Percentiles rank a stretch among this genome's conserved stretches.
These are phyloP conservation scores for Progne subis DNA, from an alignment of 2,113 vertebrate species.

Conservation along the genomic window DNA sequence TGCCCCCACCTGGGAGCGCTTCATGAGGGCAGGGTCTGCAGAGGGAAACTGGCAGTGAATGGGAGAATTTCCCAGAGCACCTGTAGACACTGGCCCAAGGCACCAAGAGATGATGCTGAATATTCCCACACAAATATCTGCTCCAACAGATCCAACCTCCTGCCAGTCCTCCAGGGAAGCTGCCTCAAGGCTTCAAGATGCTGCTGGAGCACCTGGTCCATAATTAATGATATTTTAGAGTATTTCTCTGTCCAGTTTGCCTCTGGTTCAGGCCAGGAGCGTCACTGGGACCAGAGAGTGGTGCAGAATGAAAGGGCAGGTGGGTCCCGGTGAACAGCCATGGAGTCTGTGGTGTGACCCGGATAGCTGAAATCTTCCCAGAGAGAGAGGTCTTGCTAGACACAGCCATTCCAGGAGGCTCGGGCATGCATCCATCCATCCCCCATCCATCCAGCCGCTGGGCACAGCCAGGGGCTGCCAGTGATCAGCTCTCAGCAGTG, in stretches of 20 bases:
- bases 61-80: fast-evolving
- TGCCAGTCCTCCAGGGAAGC: not conserved
- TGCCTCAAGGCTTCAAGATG: not conserved
- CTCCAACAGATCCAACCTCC: not conserved
- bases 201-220: not conserved
- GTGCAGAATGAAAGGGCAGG: not conserved
- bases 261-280: not conserved
- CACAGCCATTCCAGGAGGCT: too few relatives aligned
- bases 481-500: too few relatives aligned
- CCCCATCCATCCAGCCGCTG: too few relatives aligned
- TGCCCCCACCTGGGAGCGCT: not conserved
- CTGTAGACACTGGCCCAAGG: not conserved
- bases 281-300: not conserved
- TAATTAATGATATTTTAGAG: not conserved
- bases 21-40: not conserved
- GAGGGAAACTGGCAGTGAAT: not conserved
- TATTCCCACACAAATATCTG: not conserved
- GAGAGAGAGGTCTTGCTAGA: too few relatives aligned
- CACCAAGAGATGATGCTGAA: fast-evolving
- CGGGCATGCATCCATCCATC: too few relatives aligned
- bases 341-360: too few relatives aligned
- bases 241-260: not conserved
- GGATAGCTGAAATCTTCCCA: too few relatives aligned
- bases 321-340: too few relatives aligned
- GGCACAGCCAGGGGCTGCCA: too few relatives aligned